Base-by-base conservation (phyloP, 2,113 vertebrate genomes). In the Herpetotheres cachinnans region DNA sequence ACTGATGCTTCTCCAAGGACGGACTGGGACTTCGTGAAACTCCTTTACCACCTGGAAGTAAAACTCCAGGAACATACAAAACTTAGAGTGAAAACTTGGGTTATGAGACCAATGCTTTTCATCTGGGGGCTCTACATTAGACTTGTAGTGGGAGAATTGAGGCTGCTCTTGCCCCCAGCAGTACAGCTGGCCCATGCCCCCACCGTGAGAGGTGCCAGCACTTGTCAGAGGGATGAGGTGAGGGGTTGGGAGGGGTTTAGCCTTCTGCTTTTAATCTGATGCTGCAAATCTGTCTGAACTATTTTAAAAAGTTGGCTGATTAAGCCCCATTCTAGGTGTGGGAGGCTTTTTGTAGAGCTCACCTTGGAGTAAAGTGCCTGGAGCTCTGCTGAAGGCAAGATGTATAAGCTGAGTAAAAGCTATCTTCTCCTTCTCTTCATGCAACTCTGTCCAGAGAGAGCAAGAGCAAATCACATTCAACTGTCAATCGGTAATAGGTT, bases 31-130 rank as follows among this genome's bases (percentile, higher is more conserved):
- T 79, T 32, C 1, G 2, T 77, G 80, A 76, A 29, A 73, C 26
- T 80, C 40, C 2, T 0, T 0, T 40, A 21, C 62, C n/a, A 30
- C 30, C 25, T 47, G 29, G 25, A 73, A 34, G 11, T 42, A 77
- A 62, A 89, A 73, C 42, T 61, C 17, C 13, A 42, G 47, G 32
- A 72, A 62, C 7, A 25, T 3, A 10, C 7, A 44, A 14, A 24
- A 44, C 7, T 34, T 52, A 58, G 27, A n/a, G 36, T 34, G 40
- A 86, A 69, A 74, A 52, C 22, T 27, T 65, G 25, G 9, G 7
- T 62, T 78, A 13, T 30, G 21, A 61, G 42, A n/a, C 24, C 17
- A 11, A 11, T 38, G 30, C 29, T 10, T 52, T 83, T 78, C 13
- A 17, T 19, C 59, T 46, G 46, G 25, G 24, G 26, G 58, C 7